Conservation (phyloP, 2,888 invertebrate genomes). For the Gibbula magus region DNA sequence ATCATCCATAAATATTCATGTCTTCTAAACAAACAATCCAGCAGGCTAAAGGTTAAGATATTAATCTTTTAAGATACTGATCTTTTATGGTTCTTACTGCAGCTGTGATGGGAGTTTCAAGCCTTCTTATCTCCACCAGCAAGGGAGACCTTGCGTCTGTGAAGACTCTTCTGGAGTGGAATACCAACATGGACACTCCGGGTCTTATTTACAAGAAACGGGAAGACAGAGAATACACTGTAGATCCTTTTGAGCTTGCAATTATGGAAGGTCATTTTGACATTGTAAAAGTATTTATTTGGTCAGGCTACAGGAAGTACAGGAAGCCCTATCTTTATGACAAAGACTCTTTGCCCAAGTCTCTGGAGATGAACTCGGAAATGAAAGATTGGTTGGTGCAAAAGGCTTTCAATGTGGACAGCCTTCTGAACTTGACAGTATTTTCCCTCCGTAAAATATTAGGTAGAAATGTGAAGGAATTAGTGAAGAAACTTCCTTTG, state of each 20-base stretch:
- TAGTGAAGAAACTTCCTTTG: slow-evolving; percentile 49
- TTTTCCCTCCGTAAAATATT: slow-evolving; percentile 46
- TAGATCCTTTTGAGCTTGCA: slow-evolving; percentile 60
- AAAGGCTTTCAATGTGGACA: slow-evolving; percentile 37
- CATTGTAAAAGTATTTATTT: slow-evolving; percentile 47
- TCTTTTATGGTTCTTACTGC: slow-evolving; percentile 25
- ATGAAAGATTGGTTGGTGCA: slow-evolving; percentile 44
- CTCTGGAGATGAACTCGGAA: slow-evolving; percentile 43
- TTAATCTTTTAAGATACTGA: too few species aligned
- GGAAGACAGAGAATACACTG: slow-evolving; percentile 46
- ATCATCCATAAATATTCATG: too few species aligned
- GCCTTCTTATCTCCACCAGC: slow-evolving; percentile 55
- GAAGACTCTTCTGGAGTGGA: slow-evolving; percentile 51
- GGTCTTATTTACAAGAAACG: slow-evolving; percentile 47
- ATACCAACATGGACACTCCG: slow-evolving; percentile 47
- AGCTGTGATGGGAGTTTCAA: slow-evolving; percentile 61
- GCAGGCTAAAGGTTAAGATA: too few species aligned
- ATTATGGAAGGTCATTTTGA: slow-evolving; percentile 55
- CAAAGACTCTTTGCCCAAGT: slow-evolving; percentile 37
- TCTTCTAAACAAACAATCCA: too few species aligned
- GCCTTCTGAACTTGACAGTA: slow-evolving; percentile 43
- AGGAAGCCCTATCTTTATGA: slow-evolving; percentile 40
- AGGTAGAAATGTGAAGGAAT: slow-evolving; percentile 36
- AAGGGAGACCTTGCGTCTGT: slow-evolving; percentile 50
- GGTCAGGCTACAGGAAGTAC: slow-evolving; percentile 55